Conservation (phyloP, 2,113 vertebrate species). For the Osmerus eperlanus region DNA sequence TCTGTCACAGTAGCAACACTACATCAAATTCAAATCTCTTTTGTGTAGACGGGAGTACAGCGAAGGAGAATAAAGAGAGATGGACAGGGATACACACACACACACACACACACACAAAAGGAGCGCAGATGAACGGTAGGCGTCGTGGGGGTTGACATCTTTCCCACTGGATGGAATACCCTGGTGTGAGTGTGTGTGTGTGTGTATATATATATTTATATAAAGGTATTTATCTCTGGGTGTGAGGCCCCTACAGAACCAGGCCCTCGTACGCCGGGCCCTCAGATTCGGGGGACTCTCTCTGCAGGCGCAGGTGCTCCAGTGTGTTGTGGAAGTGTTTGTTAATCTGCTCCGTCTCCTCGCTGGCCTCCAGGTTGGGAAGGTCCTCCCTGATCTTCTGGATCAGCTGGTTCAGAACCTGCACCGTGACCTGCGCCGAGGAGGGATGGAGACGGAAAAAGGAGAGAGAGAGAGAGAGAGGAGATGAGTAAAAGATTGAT, state of each 20-base stretch:
- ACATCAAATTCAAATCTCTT: too few relatives aligned
- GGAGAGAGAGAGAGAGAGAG: background rate
- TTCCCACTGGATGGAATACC: conserved; percentile 39
- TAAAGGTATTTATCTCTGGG: background rate
- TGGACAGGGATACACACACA: background rate
- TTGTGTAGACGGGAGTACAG: background rate
- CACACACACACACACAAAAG: conserved; percentile 5
- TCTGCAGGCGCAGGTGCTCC: conserved; percentile 94
- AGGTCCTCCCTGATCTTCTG: conserved; percentile 98
- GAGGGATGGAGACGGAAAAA: background rate
- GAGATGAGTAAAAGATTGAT: background rate
- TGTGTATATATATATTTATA: conserved; percentile 41
- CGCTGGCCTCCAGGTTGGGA: conserved; percentile 93
- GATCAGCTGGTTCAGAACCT: conserved; percentile 97
- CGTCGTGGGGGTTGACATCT: conserved; percentile 10
- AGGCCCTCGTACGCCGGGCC: conserved; percentile 95
- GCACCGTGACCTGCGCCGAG: conserved; percentile 85
- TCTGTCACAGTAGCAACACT: background rate
- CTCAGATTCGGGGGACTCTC: conserved; percentile 90
- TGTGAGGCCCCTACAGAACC: conserved; percentile 70
- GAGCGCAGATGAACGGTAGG: conserved; percentile 17
- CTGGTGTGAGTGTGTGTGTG: conserved; percentile 27
- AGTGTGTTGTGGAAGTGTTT: conserved; percentile 99
- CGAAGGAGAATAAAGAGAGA: background rate
- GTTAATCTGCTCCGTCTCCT: conserved; percentile 99